Conservation (phyloP, 2,888 invertebrate genomes). For the Cryptus viduatorius region DNA sequence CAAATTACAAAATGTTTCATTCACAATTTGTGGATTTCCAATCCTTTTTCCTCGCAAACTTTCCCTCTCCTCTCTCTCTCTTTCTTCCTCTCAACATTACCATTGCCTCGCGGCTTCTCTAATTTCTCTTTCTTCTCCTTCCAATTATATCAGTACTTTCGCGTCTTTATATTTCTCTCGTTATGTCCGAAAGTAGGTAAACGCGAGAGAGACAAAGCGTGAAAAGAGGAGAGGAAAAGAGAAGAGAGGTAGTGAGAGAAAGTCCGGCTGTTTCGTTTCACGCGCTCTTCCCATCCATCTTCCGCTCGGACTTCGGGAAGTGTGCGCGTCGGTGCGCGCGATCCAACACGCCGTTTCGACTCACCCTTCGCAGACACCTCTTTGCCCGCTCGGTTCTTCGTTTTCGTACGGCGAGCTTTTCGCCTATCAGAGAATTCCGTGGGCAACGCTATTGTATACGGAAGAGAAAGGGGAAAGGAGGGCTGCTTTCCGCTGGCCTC, state of each 20-base stretch:
- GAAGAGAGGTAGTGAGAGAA: not conserved
- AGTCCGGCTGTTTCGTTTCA: constrained; percentile 62
- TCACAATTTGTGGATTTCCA: constrained; percentile 40
- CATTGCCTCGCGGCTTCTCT: not conserved
- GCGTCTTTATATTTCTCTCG: constrained; percentile 1
- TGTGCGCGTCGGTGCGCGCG: constrained; percentile 67
- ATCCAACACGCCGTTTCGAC: constrained; percentile 22
- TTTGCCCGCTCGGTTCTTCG: not conserved
- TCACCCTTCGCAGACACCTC: not conserved
- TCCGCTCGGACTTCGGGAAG: constrained; percentile 74
- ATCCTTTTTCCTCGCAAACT: not conserved
- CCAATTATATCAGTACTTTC: constrained; percentile 23
- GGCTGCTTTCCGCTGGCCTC: not conserved
- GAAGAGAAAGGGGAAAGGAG: not conserved
- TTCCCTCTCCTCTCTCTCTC: not conserved
- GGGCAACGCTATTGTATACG: constrained; percentile 25
- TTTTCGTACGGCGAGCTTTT: constrained; percentile 1
- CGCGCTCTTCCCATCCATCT: constrained; percentile 77
- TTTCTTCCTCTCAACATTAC: not conserved
- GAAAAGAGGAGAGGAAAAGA: not conserved
- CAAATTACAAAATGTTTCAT: constrained; percentile 42
- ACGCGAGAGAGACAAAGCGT: not conserved
- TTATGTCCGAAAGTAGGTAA: not conserved
- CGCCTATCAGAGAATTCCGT: constrained; percentile 17
- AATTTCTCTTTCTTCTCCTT: constrained; percentile 23